Base-by-base conservation (phyloP, 2,888 invertebrate species). In the Hypena proboscidalis region DNA sequence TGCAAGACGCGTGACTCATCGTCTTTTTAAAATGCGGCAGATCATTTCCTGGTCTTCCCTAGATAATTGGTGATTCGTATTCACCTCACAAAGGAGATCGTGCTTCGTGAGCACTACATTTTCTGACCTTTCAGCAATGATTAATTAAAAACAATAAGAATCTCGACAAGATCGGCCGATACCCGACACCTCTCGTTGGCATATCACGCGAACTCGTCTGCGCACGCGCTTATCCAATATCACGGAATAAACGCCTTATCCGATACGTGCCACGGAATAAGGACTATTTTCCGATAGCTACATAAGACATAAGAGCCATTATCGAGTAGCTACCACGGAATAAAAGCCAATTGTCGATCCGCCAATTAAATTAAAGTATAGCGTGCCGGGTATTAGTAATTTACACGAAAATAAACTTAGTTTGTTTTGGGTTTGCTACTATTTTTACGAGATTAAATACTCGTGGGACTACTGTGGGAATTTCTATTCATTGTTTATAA, bases 121-220 rank as follows among this genome's bases (percentile, higher is more conserved):
- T 19, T 30, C 40, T 55, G 47, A 57, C 50, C 56, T 52, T 54
- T 58, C 6, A 43, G 36, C 29, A 32, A 56, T 62, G 62, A 68
- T 70, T 69, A 78, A 75, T 74, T 74, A 70, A 69, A 70, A 71
- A 78, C 74, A 75, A 73, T 77, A 72, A 73, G 76, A 73, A 66
- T 70, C 57, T 64, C 29, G 17, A 26, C 20, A 60, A 73, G 79
- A 82, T 83, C 67, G 61, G 49, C 36, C 42, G 77, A 78, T 77
- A 64, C 20, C 17, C 44, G 32, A 37, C 30, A 54, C 59, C 58
- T 57, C 60, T 42, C 64, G 19, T 31, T 67, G 67, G 44, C 61
- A 63, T 67, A 67, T 64, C 67, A 64, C 65, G 65, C 64, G 48
- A 67, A 85, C 84, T 85, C 84, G 75, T 31, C 21, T 15, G 49